Evolutionary conservation across 2,797 vertebrate species (phyloP).

Genomic region (Xiphorhynchus erythropygius): DNA sequence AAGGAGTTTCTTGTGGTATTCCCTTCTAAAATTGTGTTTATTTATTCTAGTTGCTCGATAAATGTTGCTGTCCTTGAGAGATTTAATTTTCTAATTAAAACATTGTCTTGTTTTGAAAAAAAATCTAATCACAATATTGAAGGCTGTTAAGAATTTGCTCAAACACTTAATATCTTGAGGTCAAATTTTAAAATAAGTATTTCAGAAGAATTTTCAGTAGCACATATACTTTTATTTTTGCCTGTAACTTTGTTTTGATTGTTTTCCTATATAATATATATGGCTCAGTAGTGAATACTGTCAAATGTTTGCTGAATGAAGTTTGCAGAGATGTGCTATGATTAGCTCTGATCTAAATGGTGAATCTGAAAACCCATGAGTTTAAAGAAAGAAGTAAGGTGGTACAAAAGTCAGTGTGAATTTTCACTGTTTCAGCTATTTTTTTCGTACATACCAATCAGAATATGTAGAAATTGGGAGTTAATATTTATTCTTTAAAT

Average conservation of each 20-base stretch:
- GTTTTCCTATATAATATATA: background rate
- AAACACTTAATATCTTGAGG: background rate
- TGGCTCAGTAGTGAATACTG: background rate
- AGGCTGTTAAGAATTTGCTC: background rate
- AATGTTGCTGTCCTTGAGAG: background rate
- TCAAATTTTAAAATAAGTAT: background rate
- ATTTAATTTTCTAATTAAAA: background rate
- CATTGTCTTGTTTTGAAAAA: background rate
- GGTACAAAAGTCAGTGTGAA: background rate
- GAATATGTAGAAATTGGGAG: background rate
- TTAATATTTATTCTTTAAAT: slow-evolving; percentile 11
- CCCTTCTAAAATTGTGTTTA: background rate
- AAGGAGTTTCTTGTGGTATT: background rate
- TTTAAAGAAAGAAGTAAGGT: background rate
- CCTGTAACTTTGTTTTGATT: background rate
- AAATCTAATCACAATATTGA: background rate
- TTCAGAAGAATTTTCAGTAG: background rate
- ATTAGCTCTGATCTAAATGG: background rate
- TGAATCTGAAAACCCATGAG: background rate
- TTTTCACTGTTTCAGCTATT: slow-evolving; percentile 25
- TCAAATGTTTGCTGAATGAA: background rate
- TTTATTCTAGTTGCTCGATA: background rate
- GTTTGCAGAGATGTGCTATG: background rate
- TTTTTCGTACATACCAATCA: slow-evolving; percentile 3
- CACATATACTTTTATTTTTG: background rate